Conservation (phyloP, 2,113 vertebrate species). For the Micronisus gabar region DNA sequence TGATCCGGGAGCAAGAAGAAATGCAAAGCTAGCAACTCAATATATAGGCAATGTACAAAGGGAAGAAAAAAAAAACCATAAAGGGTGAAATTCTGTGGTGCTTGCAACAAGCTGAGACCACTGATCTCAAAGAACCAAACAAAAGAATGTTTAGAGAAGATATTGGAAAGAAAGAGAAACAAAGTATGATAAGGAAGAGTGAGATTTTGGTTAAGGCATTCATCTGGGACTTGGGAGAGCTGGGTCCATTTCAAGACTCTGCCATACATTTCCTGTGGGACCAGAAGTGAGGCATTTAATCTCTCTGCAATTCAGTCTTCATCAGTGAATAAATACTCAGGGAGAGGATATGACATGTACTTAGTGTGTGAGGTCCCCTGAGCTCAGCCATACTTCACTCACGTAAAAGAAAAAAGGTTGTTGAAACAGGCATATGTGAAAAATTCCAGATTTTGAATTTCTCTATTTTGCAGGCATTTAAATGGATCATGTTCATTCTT, state of each 20-base stretch:
- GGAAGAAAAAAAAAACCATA: neutral
- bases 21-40: neutral
- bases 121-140: neutral
- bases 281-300: neutral
- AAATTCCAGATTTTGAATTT: neutral
- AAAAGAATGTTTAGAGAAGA: neutral
- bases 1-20: neutral
- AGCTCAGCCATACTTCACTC: neutral
- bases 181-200: neutral
- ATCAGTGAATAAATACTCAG: neutral
- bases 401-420: neutral
- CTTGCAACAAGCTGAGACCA: neutral
- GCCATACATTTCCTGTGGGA: neutral
- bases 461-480: conserved; percentile 4
- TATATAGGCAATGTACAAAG: neutral
- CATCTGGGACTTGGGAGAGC: neutral
- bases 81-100: neutral
- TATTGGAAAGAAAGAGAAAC: neutral
- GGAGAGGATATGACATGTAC: neutral
- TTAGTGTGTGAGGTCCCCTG: neutral
- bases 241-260: neutral
- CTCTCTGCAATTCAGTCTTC: neutral
- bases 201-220: neutral
- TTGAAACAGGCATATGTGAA: neutral
- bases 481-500: neutral